Base-by-base conservation (phyloP, 2,888 invertebrate species). In the Galerucella pusilla region DNA sequence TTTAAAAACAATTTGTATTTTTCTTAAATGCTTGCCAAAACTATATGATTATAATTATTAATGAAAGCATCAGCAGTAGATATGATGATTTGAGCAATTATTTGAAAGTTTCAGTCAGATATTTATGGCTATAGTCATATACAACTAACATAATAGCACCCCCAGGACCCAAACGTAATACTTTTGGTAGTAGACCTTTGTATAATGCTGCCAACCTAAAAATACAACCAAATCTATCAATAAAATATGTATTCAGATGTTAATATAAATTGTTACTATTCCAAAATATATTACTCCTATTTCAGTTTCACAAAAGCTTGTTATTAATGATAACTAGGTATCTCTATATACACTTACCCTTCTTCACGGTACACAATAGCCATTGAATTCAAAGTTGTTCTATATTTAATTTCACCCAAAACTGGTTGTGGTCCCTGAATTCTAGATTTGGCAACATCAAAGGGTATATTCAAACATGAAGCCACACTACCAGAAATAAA, bases 131-230 rank as follows among this genome's bases (percentile, higher is more conserved):
- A 83, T 96, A 93, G 85, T 98, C 98, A 83, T 96, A 97, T 11
- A 97, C 96, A 9, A 98, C 92, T 79, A 98, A 89, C 97, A 98
- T 96, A 73, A 98, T 97, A 2, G 97, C 98, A 25, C 97, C 98
- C 65, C 97, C 97, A 1, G 98, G 98, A 35, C 97, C 98, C 73
- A 98, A 88, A 78, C 98, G 91, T 86, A 98, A 90, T 0, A 98
- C 92, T 89, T 98, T 98, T 7, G 98, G 97, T 68, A 97, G 85
- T 12, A 97, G 89, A 25, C 97, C 98, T 89, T 97, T 97, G 88
- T 97, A 98, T 3, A 98, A 89, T 0, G 97, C 97, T 70, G 91
- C 89, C 85, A 94, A 94, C 77, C 96, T 96, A 89, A 78, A 91
- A 90, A 78, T 81, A 80, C 28, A 42, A 63, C 9, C 6, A 45